Conservation (phyloP, 2,113 vertebrate genomes). For the Anser brachyrhynchus region DNA sequence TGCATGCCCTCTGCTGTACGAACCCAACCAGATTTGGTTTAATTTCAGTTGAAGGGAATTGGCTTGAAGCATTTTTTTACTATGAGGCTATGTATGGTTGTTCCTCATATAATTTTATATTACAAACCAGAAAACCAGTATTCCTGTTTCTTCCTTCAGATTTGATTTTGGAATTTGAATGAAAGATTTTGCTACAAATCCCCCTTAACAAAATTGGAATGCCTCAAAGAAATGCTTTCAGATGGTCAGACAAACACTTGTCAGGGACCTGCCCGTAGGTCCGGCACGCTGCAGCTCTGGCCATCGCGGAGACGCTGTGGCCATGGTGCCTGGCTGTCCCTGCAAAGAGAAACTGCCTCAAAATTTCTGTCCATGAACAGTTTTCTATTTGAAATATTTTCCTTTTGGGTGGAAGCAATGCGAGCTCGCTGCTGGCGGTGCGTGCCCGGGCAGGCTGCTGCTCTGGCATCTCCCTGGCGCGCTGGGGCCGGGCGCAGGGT, state of each 20-base stretch:
- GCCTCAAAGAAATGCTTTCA: not conserved
- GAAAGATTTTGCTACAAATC: not conserved
- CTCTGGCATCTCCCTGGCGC: rapidly evolving
- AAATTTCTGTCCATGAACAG: not conserved
- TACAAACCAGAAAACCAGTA: not conserved
- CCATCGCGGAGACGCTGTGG: not conserved
- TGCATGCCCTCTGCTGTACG: rapidly evolving
- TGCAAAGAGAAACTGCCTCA: not conserved
- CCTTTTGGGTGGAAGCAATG: not conserved
- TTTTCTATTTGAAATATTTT: not conserved
- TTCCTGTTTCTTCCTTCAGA: not conserved
- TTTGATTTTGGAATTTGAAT: not conserved
- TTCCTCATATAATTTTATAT: not conserved
- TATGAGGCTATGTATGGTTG: not conserved
- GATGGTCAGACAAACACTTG: not conserved
- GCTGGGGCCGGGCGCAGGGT: not conserved
- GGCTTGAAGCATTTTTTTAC: not conserved
- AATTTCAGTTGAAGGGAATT: not conserved
- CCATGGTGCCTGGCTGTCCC: rapidly evolving
- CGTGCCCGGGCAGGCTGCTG: not conserved
- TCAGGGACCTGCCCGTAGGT: not conserved
- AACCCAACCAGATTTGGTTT: rapidly evolving
- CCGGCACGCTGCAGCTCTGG: not conserved
- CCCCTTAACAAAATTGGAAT: not conserved
- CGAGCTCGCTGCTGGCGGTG: not conserved